Evolutionary conservation across 2,888 invertebrate species (phyloP), one percentile per base, ranked within the genome.

Genomic region (Tridacna gigas): DNA sequence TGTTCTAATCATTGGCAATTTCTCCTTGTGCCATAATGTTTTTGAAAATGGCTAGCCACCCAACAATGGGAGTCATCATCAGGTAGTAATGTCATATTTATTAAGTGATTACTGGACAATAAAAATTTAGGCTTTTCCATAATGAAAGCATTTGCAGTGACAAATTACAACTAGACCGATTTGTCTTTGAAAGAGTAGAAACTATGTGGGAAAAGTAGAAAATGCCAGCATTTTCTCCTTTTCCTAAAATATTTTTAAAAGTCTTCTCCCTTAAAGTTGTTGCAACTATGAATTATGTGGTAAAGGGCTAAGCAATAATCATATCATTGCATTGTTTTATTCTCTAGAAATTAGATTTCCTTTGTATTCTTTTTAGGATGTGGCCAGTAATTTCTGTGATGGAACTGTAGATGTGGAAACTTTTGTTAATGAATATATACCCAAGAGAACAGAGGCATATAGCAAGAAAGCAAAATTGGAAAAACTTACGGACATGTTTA

Each of bases 391-490:
- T 88, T 98, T 99, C 93, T 96, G 98, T 60, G 96, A 97, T 20
- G 97, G 97, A 13, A 93, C 97, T 77, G 95, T 97, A 12, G 95
- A 96, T 74, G 95, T 96, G 0, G 99, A 99, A 26, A 96, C 97
- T 26, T 79, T 77, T 67, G 18, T 51, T 47, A 69, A n/a, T 47
- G 69, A 48, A 13, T 69, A 83, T 99, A 99, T 94, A 95, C 96
- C 96, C 0, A 96, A 96, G 84, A 96, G 99, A 69, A 97, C 97
- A 91, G 93, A 96, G 60, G 97, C 97, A 96, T 98, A 98, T 94
- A 94, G 97, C 86, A 96, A 98, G 74, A 97, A 97, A 93, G 97
- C 99, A 18, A 99, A 99, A 95, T 97, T 98, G 0, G 99, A 99
- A 88, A 99, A 99, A 95, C 97, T 99, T 97, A 96, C 96, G 73